These are phyloP conservation scores for Leistus spinibarbis DNA, from an alignment of 2,888 invertebrate species.

Conservation along the genomic window DNA sequence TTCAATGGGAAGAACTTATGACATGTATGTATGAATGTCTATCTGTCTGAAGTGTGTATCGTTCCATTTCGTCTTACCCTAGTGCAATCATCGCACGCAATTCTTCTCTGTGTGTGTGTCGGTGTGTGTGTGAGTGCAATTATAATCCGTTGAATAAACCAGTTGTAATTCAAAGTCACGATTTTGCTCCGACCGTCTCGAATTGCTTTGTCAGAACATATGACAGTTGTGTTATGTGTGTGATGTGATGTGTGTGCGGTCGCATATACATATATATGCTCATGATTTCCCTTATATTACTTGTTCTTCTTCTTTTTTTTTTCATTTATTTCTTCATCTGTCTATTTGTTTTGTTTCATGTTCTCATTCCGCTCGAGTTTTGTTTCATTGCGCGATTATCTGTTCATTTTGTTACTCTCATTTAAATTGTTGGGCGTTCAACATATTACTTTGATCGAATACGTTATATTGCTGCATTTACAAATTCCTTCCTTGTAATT, in stretches of 20 bases:
- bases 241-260: constrained; percentile 28
- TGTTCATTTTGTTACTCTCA: neutral
- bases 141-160: constrained; percentile 46
- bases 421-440: neutral
- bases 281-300: neutral
- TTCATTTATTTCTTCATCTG: neutral
- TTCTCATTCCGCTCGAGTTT: too few relatives aligned
- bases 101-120: neutral
- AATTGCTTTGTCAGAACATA: constrained; percentile 34
- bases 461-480: neutral
- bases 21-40: neutral
- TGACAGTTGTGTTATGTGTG: constrained; percentile 37
- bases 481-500: neutral
- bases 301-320: neutral
- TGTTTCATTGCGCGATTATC: neutral
- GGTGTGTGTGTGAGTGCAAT: constrained; percentile 40
- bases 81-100: neutral
- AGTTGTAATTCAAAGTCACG: constrained; percentile 43
- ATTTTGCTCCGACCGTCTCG: constrained; percentile 27
- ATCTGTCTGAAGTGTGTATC: constrained; percentile 12
- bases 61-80: neutral
- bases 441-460: neutral
- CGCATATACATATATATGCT: neutral
- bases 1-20: neutral
- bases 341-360: too few relatives aligned